Conservation (phyloP, 2,888 invertebrate species). For the Scaptodrosophila latifasciaeformis region DNA sequence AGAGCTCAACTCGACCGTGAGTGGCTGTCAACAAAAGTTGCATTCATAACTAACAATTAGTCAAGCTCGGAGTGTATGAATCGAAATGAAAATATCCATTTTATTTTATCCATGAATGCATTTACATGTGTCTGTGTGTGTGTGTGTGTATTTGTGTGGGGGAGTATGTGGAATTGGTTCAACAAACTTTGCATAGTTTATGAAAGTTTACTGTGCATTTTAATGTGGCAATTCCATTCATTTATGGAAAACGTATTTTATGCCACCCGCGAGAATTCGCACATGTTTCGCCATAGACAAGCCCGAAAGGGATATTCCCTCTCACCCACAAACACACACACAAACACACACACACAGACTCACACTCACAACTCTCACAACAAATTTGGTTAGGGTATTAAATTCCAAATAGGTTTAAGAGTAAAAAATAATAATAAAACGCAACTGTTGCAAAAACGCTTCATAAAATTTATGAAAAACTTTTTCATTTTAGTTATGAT, state of each 20-base stretch:
- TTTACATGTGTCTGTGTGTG: slow-evolving; percentile 7
- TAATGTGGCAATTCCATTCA: slow-evolving; percentile 51
- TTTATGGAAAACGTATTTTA: slow-evolving; percentile 59
- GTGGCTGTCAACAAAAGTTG: not conserved
- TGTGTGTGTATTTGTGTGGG: too few relatives aligned
- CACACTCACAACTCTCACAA: too few relatives aligned
- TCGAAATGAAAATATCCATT: slow-evolving; percentile 33
- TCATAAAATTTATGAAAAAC: too few relatives aligned
- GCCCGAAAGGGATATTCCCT: too few relatives aligned
- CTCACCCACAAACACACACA: slow-evolving; percentile 13
- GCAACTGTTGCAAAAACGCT: too few relatives aligned
- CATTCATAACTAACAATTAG: slow-evolving; percentile 43
- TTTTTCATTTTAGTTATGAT: too few relatives aligned
- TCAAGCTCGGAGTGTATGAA: slow-evolving; percentile 14
- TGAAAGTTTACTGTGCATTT: slow-evolving; percentile 46
- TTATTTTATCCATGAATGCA: too few relatives aligned
- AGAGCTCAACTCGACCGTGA: too few relatives aligned
- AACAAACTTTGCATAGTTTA: slow-evolving; percentile 10
- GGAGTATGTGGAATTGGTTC: too few relatives aligned
- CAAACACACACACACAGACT: not conserved
- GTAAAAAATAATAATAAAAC: too few relatives aligned
- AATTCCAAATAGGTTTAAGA: too few relatives aligned
- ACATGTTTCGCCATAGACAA: slow-evolving; percentile 25
- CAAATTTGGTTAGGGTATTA: too few relatives aligned
- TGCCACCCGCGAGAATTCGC: slow-evolving; percentile 50